Percentiles rank a stretch among this genome's conserved stretches.
Conservation (phyloP, 1,140 invertebrate genomes). For the Spodoptera frugiperda region DNA sequence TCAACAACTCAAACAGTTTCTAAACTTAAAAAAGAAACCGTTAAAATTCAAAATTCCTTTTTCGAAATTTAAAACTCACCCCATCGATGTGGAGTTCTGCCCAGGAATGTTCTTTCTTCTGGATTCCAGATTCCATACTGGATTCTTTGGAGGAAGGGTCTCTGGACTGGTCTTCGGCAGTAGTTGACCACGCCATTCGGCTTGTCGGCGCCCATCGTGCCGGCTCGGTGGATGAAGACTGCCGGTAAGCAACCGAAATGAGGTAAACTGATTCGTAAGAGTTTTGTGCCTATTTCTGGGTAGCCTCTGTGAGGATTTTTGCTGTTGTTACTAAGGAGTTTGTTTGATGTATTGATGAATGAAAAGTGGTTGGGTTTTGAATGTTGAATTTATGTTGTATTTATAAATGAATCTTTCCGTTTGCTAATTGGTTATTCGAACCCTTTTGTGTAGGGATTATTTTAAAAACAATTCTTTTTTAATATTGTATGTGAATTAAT, state of each 20-base stretch:
- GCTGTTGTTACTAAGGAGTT: not conserved
- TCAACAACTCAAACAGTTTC: no score
- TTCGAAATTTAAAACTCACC: slow-evolving; percentile 85
- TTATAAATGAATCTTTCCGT: no score
- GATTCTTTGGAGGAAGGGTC: slow-evolving; percentile 84
- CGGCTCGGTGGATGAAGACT: slow-evolving; percentile 54
- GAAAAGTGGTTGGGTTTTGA: no score
- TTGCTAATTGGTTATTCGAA: no score
- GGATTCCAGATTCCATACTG: slow-evolving; percentile 89
- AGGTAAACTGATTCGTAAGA: not conserved
- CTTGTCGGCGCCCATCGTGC: slow-evolving; percentile 78
- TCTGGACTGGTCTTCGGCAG: slow-evolving; percentile 71
- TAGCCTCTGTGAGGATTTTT: slow-evolving; percentile 23
- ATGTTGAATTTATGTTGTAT: no score
- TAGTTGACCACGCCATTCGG: slow-evolving; percentile 77
- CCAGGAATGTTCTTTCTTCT: slow-evolving; percentile 88
- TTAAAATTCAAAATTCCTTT: not conserved
- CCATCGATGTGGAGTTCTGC: slow-evolving; percentile 91
- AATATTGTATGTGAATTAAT: no score
- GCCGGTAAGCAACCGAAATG: slow-evolving; percentile 40
- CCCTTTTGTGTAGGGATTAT: no score
- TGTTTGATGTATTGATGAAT: no score
- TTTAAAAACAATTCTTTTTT: no score
- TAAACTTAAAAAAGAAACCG: slow-evolving; percentile 1
- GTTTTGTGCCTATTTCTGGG: slow-evolving; percentile 17